Base-by-base conservation (phyloP, 2,888 invertebrate genomes). In the Pinctada fucata region DNA sequence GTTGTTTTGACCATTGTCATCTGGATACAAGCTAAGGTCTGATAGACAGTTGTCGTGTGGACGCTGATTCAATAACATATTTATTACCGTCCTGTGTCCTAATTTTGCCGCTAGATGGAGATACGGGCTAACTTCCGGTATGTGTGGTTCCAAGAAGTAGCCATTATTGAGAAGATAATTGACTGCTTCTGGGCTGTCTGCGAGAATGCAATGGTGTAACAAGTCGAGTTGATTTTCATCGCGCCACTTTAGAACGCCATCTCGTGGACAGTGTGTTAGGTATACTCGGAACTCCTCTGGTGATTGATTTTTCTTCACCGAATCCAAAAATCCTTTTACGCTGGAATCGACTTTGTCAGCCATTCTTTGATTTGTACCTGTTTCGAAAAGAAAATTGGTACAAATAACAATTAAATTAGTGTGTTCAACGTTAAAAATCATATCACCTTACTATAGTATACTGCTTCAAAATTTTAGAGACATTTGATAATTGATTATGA, bases 81-180 rank as follows among this genome's bases (percentile, higher is more conserved):
- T 84, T 4, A 88, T 82, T n/a, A 86, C 79, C 13, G 87, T 83
- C 66, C 88, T 72, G 75, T 82, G 79, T 4, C 90, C 90, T 8
- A 90, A 83, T 16, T 84, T 80, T 49, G 88, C 87, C 0, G 90
- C 89, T 47, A 91, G 74, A 72, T 90, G 90, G n/a, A 88, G 80
- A 75, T 91, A 90, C 3, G 86, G 86, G 69, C 82, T 87, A 13
- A 83, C 77, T 47, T 82, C 75, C 2, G 89, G 88, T 70, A 84
- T 80, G 69, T 86, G 83, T 2, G 87, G 87, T 3, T 83, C 84
- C 79, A 83, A 77, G 74, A 88, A 88, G 64, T 81, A 88, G 13
- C 88, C 87, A 58, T 84, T 80, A 16, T 83, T 80, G 4, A 89
- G 79, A 6, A 91, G 80, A 49, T 83, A 86, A 64, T 86, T 86